Base-by-base conservation (phyloP, 2,888 invertebrate species). In the Aromia moschata region DNA sequence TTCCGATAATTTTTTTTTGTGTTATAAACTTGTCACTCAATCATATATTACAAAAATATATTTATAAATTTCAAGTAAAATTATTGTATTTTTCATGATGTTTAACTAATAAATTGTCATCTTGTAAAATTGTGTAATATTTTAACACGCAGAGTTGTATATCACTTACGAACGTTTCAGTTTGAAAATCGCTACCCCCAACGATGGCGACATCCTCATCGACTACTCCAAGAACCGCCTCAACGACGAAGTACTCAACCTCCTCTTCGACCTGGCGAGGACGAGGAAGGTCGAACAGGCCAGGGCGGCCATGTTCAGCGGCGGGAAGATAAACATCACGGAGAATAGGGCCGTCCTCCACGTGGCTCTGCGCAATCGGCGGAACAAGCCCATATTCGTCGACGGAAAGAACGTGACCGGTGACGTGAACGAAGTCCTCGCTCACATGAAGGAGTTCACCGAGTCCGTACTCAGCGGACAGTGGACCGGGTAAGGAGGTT, bases 151-250 rank as follows among this genome's bases (percentile, higher is more conserved):
- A n/a, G n/a, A n/a, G n/a, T n/a, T n/a, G n/a, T n/a, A n/a, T n/a
- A n/a, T n/a, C n/a, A n/a, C n/a, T n/a, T n/a, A n/a, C n/a, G n/a
- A n/a, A n/a, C 53, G 14, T 70, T 69, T 51, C 77, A 96, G 95
- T 78, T 82, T 92, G 63, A 86, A 84, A 51, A 80, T 96, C 56
- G 79, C 84, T 30, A 95, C 95, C 0, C 93, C 93, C 3, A 84
- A 86, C 57, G 94, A 96, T 85, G 98, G 98, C 4, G 90, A 93
- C 17, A 90, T 98, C 71, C 85, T 99, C 33, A 79, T 99, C 71
- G 99, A 99, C 82, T 99, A 91, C 82, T 98, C 98, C 10, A 99
- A 99, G 83, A 99, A 99, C 82, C 87, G 95, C 40, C 84, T 99
- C 60, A 89, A 94, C 73, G 87, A 89, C 14, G 89, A 92, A 60